A percentile compares a stretch with the other conserved stretches of the same genome.
phyloP scores from a whole-genome alignment of 1,140 invertebrate genomes.

The Caerostris extrusa region DNA sequence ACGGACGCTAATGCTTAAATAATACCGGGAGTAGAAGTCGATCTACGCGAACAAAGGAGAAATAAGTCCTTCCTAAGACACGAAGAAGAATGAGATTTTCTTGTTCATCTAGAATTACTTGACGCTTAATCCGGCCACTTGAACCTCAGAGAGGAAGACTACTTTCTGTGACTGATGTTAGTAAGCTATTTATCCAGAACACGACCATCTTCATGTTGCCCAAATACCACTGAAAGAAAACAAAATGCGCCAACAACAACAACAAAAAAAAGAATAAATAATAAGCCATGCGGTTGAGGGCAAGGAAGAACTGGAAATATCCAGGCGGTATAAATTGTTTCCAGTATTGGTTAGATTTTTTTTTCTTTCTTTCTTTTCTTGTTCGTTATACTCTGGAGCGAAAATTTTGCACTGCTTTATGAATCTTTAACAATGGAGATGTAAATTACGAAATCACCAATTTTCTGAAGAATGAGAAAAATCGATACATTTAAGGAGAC shows the following conservation, averaged over 20 bases:
- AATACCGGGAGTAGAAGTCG: constrained; percentile 13
- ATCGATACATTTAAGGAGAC: not conserved
- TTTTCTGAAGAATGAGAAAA: not conserved
- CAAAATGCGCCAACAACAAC: not conserved
- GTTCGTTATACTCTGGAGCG: not conserved
- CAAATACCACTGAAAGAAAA: constrained; percentile 20
- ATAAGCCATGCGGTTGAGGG: not conserved
- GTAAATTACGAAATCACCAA: not conserved
- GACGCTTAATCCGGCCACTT: constrained; percentile 65
- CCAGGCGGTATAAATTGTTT: constrained; percentile 4
- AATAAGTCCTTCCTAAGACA: not conserved
- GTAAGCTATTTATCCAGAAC: constrained; percentile 63
- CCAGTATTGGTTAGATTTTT: not conserved
- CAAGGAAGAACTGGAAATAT: not conserved
- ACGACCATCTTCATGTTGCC: constrained; percentile 36
- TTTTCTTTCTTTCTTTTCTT: not conserved
- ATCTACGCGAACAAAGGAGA: not conserved
- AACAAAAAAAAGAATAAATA: not conserved
- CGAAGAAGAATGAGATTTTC: constrained; percentile 61
- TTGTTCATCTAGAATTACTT: constrained; percentile 56
- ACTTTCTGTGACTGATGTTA: constrained; percentile 10
- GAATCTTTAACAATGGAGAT: not conserved
- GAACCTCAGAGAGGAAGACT: not conserved
- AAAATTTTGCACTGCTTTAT: not conserved
- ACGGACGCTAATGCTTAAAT: constrained; percentile 62